Conservation (phyloP, 2,888 invertebrate genomes). For the Lithophane leautieri region DNA sequence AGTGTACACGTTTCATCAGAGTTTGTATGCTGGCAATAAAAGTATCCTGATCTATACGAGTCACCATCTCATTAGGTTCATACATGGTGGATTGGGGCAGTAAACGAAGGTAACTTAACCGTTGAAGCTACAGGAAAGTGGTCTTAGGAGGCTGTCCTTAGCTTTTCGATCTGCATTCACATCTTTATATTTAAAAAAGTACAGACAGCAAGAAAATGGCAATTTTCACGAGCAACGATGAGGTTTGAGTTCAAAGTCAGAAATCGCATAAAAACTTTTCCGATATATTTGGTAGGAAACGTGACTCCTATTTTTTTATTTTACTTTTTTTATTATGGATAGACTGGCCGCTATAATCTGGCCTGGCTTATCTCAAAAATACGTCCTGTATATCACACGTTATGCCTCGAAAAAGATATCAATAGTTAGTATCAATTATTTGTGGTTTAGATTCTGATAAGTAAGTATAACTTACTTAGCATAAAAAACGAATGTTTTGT, state of each 20-base stretch:
- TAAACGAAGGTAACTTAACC: neutral
- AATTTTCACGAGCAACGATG: neutral
- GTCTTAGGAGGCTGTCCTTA: neutral
- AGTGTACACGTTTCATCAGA: slow-evolving; percentile 28
- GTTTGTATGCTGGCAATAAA: slow-evolving; percentile 34
- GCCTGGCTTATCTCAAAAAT: neutral
- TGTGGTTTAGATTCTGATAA: slow-evolving; percentile 1
- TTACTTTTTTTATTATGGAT: neutral
- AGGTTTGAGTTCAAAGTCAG: neutral
- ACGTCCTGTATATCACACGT: slow-evolving; percentile 6
- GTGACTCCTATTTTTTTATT: neutral
- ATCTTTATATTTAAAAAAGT: neutral
- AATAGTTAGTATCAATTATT: slow-evolving; percentile 4
- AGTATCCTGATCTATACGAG: slow-evolving; percentile 39
- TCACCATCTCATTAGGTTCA: slow-evolving; percentile 18
- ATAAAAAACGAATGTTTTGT: neutral
- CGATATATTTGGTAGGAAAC: neutral
- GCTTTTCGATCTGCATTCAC: no score
- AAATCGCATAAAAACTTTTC: neutral
- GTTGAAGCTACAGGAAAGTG: neutral
- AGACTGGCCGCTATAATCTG: neutral
- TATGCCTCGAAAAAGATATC: neutral
- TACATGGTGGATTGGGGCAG: neutral
- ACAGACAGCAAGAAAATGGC: neutral
- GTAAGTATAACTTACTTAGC: neutral